Conservation (phyloP, 2,888 invertebrate species). For the Melieria crassipennis region DNA sequence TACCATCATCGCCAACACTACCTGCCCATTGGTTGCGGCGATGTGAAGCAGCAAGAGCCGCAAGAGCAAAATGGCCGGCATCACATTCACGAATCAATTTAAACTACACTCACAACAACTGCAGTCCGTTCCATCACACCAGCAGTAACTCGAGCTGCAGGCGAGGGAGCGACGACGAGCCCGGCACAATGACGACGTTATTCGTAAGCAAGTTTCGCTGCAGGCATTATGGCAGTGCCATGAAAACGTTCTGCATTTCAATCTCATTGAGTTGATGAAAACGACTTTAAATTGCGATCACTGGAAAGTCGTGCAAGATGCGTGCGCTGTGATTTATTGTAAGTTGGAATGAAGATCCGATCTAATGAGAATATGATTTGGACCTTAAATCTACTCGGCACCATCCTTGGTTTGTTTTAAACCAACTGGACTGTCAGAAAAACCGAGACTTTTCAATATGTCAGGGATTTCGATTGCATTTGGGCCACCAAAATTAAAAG, state of each 20-base stretch:
- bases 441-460: no score
- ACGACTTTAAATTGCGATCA: slow-evolving; percentile 60
- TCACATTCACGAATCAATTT: slow-evolving; percentile 15
- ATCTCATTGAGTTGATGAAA: slow-evolving; percentile 61
- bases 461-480: no score
- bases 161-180: slow-evolving; percentile 20
- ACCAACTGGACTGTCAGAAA: no score
- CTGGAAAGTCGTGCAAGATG: no score
- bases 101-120: not conserved
- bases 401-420: no score
- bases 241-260: slow-evolving; percentile 36
- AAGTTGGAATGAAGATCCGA: no score
- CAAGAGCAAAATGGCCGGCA: slow-evolving; percentile 32
- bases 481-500: no score
- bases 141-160: slow-evolving; percentile 42
- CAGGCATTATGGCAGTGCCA: not conserved
- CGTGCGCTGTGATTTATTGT: no score
- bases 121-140: not conserved
- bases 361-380: no score
- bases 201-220: not conserved
- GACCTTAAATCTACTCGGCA: no score
- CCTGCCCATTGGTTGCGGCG: no score
- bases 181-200: not conserved
- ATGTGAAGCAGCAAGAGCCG: not conserved
- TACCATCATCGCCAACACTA: slow-evolving; percentile 12